Base-by-base conservation (phyloP, 2,888 invertebrate genomes). In the Callinectes sapidus region DNA sequence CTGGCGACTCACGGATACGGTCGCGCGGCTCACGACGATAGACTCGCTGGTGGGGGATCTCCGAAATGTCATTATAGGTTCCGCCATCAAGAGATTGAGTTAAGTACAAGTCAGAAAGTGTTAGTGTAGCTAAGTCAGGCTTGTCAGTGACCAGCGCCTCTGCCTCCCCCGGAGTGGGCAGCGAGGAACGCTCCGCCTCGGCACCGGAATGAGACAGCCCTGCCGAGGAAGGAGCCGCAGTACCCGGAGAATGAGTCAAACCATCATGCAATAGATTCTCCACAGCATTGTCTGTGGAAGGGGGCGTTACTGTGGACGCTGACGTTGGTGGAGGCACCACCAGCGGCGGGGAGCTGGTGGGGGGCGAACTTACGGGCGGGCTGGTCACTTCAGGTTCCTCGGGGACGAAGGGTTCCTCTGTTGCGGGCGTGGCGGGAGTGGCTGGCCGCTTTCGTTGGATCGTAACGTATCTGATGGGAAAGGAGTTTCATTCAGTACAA, bases 381-480 rank as follows among this genome's bases (percentile, higher is more conserved):
- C 55, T 71, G 86, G 91, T 85, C 61, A 77, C 88, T 16, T 87
- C 71, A 85, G 91, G 91, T 81, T 91, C 91, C 90, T 85, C 90
- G 66, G 39, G 66, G 87, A 39, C n/a, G 61, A 48, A 35, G 14
- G 55, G 88, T 18, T 85, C 61, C 39, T 89, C 61, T 71, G 90
- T 89, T 77, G 35, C 85, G 39, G 88, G 54, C 28, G 32, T 77
- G 23, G 87, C 55, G 14, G 92, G 16, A 1, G 90, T 54, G 81
- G 81, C n/a, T 1, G 85, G 95, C 92, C 96, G 95, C 93, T 96
- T 95, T 66, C 96, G 95, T 90, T 96, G 95, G 23, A 96, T 95
- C 89, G 95, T 96, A 32, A 96, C 95, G 95, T 96, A 96, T 93
- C 96, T 96, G 95, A 14, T 95, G 95, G 93, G 23, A 66, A 85